Evolutionary conservation across 2,113 vertebrate species (phyloP).

Genomic region (Megalops atlanticus): DNA sequence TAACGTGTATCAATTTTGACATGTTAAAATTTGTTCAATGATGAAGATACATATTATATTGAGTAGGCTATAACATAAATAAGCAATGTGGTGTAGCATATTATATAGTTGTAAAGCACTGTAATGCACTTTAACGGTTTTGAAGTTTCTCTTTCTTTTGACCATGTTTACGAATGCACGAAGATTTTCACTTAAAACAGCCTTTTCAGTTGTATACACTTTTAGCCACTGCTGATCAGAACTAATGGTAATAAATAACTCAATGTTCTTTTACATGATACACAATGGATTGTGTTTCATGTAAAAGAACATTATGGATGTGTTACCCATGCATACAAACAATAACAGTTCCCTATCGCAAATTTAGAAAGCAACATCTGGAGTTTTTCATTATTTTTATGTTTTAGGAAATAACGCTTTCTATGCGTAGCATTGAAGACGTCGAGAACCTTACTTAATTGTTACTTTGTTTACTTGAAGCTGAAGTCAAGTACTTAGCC

Average conservation of each 20-base stretch:
- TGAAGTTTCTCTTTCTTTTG: no score
- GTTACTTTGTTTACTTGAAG: conserved; percentile 22
- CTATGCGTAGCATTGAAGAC: not conserved
- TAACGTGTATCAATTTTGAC: no score
- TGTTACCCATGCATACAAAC: not conserved
- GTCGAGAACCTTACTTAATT: not conserved
- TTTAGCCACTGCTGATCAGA: not conserved
- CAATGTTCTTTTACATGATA: not conserved
- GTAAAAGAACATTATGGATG: not conserved
- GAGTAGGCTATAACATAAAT: no score
- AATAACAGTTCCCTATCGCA: not conserved
- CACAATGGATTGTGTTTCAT: not conserved
- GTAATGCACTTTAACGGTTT: no score
- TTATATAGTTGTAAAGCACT: no score
- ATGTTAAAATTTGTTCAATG: no score
- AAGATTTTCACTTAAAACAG: not conserved
- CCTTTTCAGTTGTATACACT: not conserved
- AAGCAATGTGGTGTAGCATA: no score
- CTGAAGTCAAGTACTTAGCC: not conserved
- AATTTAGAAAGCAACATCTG: not conserved
- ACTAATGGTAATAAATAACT: not conserved
- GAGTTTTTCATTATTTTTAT: conserved; percentile 1
- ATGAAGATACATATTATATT: no score
- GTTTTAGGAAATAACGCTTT: not conserved
- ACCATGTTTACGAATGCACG: not conserved